These are phyloP conservation scores for Hypena proboscidalis DNA, from an alignment of 2,888 invertebrate genomes.

Conservation along the genomic window DNA sequence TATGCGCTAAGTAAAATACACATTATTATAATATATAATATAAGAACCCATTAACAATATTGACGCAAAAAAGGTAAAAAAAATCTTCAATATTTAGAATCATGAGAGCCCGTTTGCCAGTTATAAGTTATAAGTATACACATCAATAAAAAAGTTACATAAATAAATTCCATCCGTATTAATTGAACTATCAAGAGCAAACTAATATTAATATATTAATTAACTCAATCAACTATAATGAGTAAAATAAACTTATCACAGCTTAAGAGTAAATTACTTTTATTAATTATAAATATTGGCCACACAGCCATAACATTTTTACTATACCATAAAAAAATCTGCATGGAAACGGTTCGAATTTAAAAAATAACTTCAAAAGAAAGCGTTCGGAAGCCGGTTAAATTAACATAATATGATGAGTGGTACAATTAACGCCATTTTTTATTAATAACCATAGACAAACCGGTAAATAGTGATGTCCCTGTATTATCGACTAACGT, in stretches of 20 bases:
- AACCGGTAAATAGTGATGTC: constrained; percentile 38
- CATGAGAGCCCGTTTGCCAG: too few relatives aligned
- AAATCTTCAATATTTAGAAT: too few relatives aligned
- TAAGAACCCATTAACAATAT: too few relatives aligned
- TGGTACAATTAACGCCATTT: constrained; percentile 41
- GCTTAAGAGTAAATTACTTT: constrained; percentile 8
- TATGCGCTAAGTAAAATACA: too few relatives aligned
- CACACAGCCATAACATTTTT: constrained; percentile 11
- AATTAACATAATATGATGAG: constrained; percentile 58
- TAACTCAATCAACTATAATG: too few relatives aligned
- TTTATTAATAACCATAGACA: constrained; percentile 35
- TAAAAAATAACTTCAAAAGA: constrained; percentile 27
- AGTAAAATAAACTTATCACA: not conserved
- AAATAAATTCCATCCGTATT: too few relatives aligned
- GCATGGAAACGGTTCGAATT: constrained; percentile 16
- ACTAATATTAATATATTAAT: too few relatives aligned
- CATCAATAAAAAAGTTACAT: too few relatives aligned
- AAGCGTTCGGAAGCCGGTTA: constrained; percentile 42
- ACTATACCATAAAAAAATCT: constrained; percentile 11
- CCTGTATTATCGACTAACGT: constrained; percentile 24
- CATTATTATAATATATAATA: too few relatives aligned
- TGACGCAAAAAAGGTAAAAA: too few relatives aligned
- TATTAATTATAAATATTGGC: constrained; percentile 12
- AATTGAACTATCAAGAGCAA: too few relatives aligned
- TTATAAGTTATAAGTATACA: too few relatives aligned